Evolutionary conservation across 2,113 vertebrate genomes (phyloP), one percentile per base, ranked within the genome.

Genomic region (Cromileptes altivelis): DNA sequence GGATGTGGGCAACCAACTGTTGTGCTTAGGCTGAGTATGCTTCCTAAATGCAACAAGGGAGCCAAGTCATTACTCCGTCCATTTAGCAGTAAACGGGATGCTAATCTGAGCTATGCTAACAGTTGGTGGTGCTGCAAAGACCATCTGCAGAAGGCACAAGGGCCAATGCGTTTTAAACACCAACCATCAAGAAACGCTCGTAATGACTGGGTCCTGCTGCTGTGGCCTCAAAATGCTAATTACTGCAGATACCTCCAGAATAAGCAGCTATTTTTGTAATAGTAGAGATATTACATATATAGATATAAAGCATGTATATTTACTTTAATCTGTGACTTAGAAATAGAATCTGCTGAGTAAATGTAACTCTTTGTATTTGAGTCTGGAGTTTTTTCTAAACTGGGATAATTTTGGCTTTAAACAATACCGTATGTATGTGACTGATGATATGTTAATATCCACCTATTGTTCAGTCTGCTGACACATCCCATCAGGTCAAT

Each of bases 31-130:
- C 19, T 68, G 61, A 80, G 49, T 50, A 27, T 33, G 75, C 69
- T 68, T 75, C 75, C 27, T 49, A 62, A 84, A 80, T 58, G 61
- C 63, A 64, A 57, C 55, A 42, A 65, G 80, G 33, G 21, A 76
- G 88, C 87, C 70, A 81, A 87, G 78, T 21, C 57, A 84, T 89
- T 87, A 82, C 75, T 85, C 80, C 50, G 71, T 84, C 79, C 77
- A 79, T 88, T 91, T 89, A 89, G 75, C 70, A 77, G 60, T 71
- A 80, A 91, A 75, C 14, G 50, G 58, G 77, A 81, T 64, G 78
- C 77, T 88, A 90, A 90, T 89, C 75, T 84, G 80, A 84, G 78
- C 65, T 68, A 67, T 21, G 75, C 76, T 78, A 75, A 81, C 73
- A 84, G 81, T 61, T 65, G 62, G 33, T 75, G 60, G 68, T 33